Evolutionary conservation across 2,888 invertebrate genomes (phyloP), one percentile per base, ranked within the genome.

Genomic region (Tanytarsus gracilentus): DNA sequence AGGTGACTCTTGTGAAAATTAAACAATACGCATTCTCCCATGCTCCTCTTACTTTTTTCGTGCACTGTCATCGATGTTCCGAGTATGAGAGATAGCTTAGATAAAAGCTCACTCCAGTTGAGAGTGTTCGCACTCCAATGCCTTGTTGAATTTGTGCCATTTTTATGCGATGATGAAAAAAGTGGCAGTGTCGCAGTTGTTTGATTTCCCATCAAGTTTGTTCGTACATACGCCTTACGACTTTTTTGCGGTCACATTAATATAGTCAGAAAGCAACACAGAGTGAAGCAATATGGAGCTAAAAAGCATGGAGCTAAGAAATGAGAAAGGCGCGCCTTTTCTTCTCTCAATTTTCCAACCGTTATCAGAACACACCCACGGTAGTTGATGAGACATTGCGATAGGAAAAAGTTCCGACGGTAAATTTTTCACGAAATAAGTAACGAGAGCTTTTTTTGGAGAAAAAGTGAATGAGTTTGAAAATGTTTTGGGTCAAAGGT

Each of bases 231-330:
- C 53, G 53, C 25, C 36, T 16, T 25, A 25, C 56, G 56, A 56
- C 56, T 56, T 56, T 56, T 52, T 52, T 52, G 52, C 40, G 56
- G 56, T 56, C 56, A 56, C 40, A 56, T 56, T 56, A 56, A 56
- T 26, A 56, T 44, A 56, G 56, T 56, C 56, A 40, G 29, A 56
- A 56, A 56, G 56, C 56, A 56, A 56, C 23, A 56, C 56, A 52
- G 50, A 49, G 30, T 29, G 23, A 33, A 33, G 21, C 21, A 52
- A 29, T 21, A 44, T 40, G 56, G n/a, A n/a, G 44, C 40, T 40
- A 44, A 44, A 56, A 56, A 52, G 27, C 27, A n/a, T 27, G 18
- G 39, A 56, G 56, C 44, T 29, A 56, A 36, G 29, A 56, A 56
- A 55, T 40, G 55, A 56, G 44, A 56, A 56, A 56, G 56, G 56